Evolutionary conservation across 2,888 invertebrate species (phyloP), one percentile per base, ranked within the genome.

Genomic region (Eurytoma californica): DNA sequence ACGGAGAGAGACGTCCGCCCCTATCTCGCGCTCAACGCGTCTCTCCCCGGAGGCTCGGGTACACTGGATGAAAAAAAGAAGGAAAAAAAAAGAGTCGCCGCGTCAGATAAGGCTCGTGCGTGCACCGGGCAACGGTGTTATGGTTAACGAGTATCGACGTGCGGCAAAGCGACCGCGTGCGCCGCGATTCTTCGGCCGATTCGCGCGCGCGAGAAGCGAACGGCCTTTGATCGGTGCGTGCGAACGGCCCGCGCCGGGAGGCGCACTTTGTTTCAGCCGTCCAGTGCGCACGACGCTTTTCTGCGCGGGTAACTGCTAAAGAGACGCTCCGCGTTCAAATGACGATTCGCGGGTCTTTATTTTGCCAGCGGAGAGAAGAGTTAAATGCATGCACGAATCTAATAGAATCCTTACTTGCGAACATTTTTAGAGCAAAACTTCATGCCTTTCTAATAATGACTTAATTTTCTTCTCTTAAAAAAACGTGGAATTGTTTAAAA

Each of bases 91-190:
- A 55, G 28, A 20, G 47, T 20, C 60, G 47, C 14, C 28, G 53
- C 16, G 49, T 7, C 39, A 39, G 39, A 39, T 39, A 49, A 61
- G 20, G n/a, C n/a, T 3, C 18, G 57, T 30, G 58, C 47, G 69
- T 57, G 58, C 47, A n/a, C 49, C 18, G n/a, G 57, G 30, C 18
- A n/a, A 18, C 14, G 69, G 82, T 85, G 84, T 85, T 86, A 85
- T 83, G 82, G 85, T 86, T 86, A 87, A 87, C 86, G 86, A 86
- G 86, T 86, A 85, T 84, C 85, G 86, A 85, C 86, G 24, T 49
- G n/a, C 66, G 9, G 24, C 39, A 7, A 9, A 9, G 39, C 39
- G 39, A 9, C 39, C 9, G 57, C 18, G 30, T 14, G 30, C 63
- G n/a, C 12, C 9, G 39, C n/a, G 13, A 39, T 16, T 53, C 16